Evolutionary conservation across 2,888 invertebrate genomes (phyloP).

Genomic region (Pantelozetes paolii): DNA sequence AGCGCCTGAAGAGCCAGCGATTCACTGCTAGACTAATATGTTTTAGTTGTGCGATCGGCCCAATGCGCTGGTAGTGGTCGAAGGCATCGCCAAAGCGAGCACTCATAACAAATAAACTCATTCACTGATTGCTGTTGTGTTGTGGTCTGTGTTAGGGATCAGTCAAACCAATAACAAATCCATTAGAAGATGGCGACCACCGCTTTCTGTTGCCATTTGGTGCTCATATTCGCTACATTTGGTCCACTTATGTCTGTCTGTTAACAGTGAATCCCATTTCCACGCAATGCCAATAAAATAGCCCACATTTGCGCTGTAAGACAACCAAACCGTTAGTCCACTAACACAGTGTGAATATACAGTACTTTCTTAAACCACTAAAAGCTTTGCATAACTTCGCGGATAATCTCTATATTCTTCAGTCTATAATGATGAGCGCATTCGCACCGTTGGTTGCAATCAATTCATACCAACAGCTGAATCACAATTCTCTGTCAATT

Average conservation of each 20-base stretch:
- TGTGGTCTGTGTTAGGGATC: conserved; percentile 8
- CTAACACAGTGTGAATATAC: conserved; percentile 1
- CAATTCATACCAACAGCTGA: no score
- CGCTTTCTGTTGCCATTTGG: conserved; percentile 33
- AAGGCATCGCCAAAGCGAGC: conserved; percentile 16
- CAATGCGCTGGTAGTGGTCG: conserved; percentile 13
- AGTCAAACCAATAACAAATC: conserved; percentile 21
- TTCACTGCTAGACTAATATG: conserved; percentile 33
- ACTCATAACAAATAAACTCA: conserved; percentile 28
- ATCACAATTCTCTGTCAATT: no score
- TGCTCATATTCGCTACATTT: conserved; percentile 6
- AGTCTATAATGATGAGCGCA: not conserved
- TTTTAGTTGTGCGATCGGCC: conserved; percentile 29
- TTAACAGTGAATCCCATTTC: not conserved
- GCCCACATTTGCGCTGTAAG: conserved; percentile 7
- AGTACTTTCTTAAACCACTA: not conserved
- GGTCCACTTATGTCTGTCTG: not conserved
- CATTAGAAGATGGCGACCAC: conserved; percentile 33
- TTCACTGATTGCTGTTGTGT: conserved; percentile 12
- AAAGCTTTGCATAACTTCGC: conserved; percentile 8
- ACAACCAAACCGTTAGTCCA: not conserved
- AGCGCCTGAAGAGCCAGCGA: conserved; percentile 47
- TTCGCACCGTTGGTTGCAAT: not conserved
- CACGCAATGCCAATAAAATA: conserved; percentile 26
- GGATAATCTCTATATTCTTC: conserved; percentile 20